These are phyloP conservation scores for Medauroidea extradentata DNA, from an alignment of 1,140 invertebrate species.

Conservation along the genomic window DNA sequence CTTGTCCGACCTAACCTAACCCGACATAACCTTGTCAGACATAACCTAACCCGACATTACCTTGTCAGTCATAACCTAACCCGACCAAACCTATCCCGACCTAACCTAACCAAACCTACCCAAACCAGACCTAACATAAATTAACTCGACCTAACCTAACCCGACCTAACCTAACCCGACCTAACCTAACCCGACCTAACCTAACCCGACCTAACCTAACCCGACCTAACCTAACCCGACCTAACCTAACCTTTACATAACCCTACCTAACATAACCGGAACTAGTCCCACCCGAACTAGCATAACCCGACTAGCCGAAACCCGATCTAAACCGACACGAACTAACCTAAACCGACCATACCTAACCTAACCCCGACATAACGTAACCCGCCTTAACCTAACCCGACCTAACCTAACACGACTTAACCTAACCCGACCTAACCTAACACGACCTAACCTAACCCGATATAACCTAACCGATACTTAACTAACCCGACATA, in stretches of 20 bases:
- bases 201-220: conserved; percentile 23
- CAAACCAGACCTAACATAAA: conserved; percentile 25
- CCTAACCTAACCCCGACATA: conserved; percentile 19
- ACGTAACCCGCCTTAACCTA: conserved; percentile 17
- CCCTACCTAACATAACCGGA: conserved; percentile 22
- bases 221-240: conserved; percentile 23
- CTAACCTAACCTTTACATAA: conserved; percentile 19
- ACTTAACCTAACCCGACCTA: too few relatives aligned
- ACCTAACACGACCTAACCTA: too few relatives aligned
- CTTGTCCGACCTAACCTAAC: conserved; percentile 23
- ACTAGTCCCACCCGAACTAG: conserved; percentile 16
- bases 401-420: conserved; percentile 1
- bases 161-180: conserved; percentile 24
- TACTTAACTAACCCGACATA: conserved; percentile 19
- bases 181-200: conserved; percentile 25
- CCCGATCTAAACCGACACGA: not conserved
- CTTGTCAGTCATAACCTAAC: too few relatives aligned
- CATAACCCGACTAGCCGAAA: conserved; percentile 16
- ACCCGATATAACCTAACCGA: conserved; percentile 13
- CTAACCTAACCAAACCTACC: conserved; percentile 21
- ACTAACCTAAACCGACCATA: conserved; percentile 2
- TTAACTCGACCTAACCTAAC: conserved; percentile 25
- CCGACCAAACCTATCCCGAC: too few relatives aligned
- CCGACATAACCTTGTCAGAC: conserved; percentile 22
- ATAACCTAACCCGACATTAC: conserved; percentile 18